These are phyloP conservation scores for Sacculina carcini DNA, from an alignment of 2,888 invertebrate species.

Conservation along the genomic window DNA sequence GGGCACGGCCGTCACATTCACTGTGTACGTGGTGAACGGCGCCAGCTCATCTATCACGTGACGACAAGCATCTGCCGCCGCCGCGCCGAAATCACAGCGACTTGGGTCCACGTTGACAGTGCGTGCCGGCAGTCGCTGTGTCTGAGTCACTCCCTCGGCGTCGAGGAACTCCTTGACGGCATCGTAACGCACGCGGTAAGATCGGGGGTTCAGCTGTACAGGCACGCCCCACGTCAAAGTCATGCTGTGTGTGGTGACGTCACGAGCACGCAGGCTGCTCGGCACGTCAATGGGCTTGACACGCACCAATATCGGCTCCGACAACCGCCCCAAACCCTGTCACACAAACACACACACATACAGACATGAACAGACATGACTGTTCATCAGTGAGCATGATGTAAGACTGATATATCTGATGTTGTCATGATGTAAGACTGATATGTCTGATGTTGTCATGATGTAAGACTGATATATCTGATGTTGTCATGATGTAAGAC, in stretches of 20 bases:
- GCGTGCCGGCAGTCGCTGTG: constrained; percentile 41
- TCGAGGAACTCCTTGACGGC: constrained; percentile 82
- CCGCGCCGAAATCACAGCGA: constrained; percentile 11
- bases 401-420: too few relatives aligned
- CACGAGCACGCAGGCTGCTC: constrained; percentile 56
- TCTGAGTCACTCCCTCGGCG: constrained; percentile 73
- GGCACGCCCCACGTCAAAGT: constrained; percentile 72
- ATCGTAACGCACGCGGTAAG: constrained; percentile 50
- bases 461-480: too few relatives aligned
- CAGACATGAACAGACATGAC: too few relatives aligned
- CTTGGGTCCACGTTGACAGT: constrained; percentile 27
- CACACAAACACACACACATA: background rate
- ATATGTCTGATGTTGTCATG: too few relatives aligned
- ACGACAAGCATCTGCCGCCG: constrained; percentile 36
- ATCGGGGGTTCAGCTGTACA: constrained; percentile 58
- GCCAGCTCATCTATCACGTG: constrained; percentile 63
- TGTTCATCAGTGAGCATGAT: too few relatives aligned
- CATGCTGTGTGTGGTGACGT: constrained; percentile 80
- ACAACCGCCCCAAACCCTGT: constrained; percentile 48
- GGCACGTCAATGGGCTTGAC: constrained; percentile 83
- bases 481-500: too few relatives aligned
- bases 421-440: too few relatives aligned
- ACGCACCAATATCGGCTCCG: constrained; percentile 65
- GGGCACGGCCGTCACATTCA: constrained; percentile 67
- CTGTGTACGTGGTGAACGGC: constrained; percentile 78